Evolutionary conservation across 2,797 vertebrate species (phyloP), one percentile per base, ranked within the genome.

Genomic region (Orientallactaga sibirica): DNA sequence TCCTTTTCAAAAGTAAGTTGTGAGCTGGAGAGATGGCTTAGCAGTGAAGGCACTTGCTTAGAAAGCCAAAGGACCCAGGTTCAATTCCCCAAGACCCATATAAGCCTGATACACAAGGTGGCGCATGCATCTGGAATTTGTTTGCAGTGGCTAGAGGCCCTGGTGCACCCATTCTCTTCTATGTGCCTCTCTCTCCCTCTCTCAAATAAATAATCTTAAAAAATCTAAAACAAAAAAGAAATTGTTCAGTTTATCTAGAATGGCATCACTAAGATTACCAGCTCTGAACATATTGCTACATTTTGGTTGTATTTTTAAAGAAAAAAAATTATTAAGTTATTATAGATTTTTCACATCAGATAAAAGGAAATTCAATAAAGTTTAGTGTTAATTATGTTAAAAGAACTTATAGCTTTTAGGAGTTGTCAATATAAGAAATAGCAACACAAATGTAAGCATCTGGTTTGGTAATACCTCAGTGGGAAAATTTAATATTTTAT

Each of bases 351-450:
- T 10, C 24, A 77, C 64, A 11, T 88, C 43, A 88, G n/a, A 88
- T 79, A 67, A 73, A 0, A 27, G 20, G 74, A 70, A 80, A 64
- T 92, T 82, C 67, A 88, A 73, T 68, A 86, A 24, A 33, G 74
- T 68, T 80, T 33, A 94, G 20, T 82, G 27, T 75, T n/a, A 90
- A 90, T 92, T 70, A 66, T 27, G 19, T 29, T 66, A n/a, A 93
- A 89, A 88, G 18, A 2, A 55, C 88, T 93, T 92, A 58, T 48
- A 25, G 2, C 16, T 86, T 93, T 94, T 76, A 80, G 79, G 77
- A 77, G 62, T 78, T 52, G 64, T 1, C 43, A 86, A 29, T 27
- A 25, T 71, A 86, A 67, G 68, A 83, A 86, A 33, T 9, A 93
- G 11, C 83, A 88, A 33, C 79, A 77, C 2, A 80, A 88, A 37